These are phyloP conservation scores for Drosophila kanapiae DNA, from an alignment of 1,140 invertebrate species.

Conservation along the genomic window DNA sequence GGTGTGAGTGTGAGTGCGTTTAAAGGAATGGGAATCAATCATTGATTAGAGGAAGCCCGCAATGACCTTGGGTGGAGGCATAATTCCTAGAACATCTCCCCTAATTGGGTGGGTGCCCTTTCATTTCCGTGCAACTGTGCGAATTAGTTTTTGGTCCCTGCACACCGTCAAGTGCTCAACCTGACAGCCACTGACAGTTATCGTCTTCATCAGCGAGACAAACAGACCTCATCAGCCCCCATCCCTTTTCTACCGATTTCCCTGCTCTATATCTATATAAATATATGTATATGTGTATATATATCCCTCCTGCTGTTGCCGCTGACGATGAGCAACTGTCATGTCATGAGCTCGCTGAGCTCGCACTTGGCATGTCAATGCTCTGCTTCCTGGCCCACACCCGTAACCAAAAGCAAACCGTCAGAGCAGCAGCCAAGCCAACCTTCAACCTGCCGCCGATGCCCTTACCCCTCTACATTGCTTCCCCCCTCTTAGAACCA, in stretches of 20 bases:
- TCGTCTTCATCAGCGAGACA: slow-evolving; percentile 55
- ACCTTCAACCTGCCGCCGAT: slow-evolving; percentile 26
- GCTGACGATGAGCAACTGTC: slow-evolving; percentile 68
- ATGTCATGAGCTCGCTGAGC: slow-evolving; percentile 59
- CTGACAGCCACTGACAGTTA: slow-evolving; percentile 74
- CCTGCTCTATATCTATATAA: slow-evolving; percentile 3
- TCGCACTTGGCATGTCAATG: slow-evolving; percentile 76
- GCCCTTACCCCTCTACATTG: slow-evolving; percentile 21
- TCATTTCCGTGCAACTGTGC: slow-evolving; percentile 37
- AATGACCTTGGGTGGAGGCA: slow-evolving; percentile 11
- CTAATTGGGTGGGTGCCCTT: slow-evolving; percentile 21
- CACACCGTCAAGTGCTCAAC: slow-evolving; percentile 41
- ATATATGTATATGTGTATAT: not conserved
- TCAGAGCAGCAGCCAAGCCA: slow-evolving; percentile 27
- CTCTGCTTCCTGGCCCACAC: slow-evolving; percentile 21
- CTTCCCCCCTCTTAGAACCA: slow-evolving; percentile 54
- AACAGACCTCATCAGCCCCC: slow-evolving; percentile 38
- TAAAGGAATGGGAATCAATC: slow-evolving; percentile 30
- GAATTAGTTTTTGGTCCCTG: slow-evolving; percentile 52
- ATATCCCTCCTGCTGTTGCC: slow-evolving; percentile 22
- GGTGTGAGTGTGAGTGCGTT: not conserved
- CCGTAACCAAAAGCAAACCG: slow-evolving; percentile 7
- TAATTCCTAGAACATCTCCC: slow-evolving; percentile 22
- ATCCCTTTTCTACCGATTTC: not conserved
- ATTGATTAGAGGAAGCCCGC: slow-evolving; percentile 17